A percentile compares a stretch with the other conserved stretches of the same genome.
Conservation (phyloP, 2,888 invertebrate genomes). For the Glyphotaelius pellucidus region DNA sequence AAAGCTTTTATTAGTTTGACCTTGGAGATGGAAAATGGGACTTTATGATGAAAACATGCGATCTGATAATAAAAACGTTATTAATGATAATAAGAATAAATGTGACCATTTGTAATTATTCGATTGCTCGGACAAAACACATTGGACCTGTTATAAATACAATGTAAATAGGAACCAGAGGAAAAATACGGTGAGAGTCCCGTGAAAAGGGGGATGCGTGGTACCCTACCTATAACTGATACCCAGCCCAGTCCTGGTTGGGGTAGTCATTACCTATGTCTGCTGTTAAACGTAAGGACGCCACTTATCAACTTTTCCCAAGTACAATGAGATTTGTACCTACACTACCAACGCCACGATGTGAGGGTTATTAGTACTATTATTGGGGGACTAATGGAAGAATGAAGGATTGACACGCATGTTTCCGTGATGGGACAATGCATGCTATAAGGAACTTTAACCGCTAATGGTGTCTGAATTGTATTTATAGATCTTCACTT, state of each 20-base stretch:
- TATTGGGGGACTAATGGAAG: not conserved
- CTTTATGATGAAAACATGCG: too few relatives aligned
- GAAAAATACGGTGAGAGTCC: not conserved
- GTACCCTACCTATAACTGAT: not conserved
- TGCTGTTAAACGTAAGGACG: not conserved
- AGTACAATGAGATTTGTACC: not conserved
- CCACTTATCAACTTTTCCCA: not conserved
- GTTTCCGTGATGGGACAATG: not conserved
- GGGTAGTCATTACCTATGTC: not conserved
- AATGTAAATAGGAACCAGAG: too few relatives aligned
- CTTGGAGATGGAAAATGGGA: too few relatives aligned
- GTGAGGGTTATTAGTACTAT: not conserved
- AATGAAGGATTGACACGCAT: slow-evolving; percentile 2
- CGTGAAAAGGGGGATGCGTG: not conserved
- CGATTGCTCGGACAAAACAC: too few relatives aligned
- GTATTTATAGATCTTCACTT: not conserved
- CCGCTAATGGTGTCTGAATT: not conserved
- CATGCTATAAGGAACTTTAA: not conserved
- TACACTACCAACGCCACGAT: not conserved
- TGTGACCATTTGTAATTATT: too few relatives aligned
- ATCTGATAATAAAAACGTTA: too few relatives aligned
- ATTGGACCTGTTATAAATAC: too few relatives aligned
- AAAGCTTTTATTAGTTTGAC: too few relatives aligned
- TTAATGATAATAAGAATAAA: too few relatives aligned
- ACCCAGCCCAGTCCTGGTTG: not conserved